These are phyloP conservation scores for Hirtodrosophila histrioides DNA, from an alignment of 2,888 invertebrate genomes.

Conservation along the genomic window DNA sequence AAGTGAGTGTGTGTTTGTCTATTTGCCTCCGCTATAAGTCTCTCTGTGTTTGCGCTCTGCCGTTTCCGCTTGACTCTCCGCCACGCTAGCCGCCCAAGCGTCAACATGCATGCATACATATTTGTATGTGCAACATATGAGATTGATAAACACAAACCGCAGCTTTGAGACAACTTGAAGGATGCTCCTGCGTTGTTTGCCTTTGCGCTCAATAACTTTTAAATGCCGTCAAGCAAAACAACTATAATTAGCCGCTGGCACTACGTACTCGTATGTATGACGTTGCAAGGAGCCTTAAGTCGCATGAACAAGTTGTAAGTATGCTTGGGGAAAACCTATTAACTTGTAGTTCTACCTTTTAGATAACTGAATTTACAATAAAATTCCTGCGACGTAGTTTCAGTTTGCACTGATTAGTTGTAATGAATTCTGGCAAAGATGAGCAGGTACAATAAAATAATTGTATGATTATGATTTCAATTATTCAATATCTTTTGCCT, in stretches of 20 bases:
- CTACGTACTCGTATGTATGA: conserved; percentile 15
- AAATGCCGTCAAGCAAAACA: conserved; percentile 36
- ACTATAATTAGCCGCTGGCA: conserved; percentile 13
- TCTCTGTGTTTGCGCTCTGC: conserved; percentile 43
- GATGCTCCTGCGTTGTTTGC: conserved; percentile 57
- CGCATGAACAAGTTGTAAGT: conserved; percentile 11
- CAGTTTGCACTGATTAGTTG: too few species aligned
- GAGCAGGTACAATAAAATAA: too few species aligned
- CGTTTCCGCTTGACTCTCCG: conserved; percentile 35
- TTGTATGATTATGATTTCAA: too few species aligned
- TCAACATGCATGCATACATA: too few species aligned
- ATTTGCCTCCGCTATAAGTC: conserved; percentile 45
- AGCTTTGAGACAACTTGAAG: conserved; percentile 54
- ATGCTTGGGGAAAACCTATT: conserved; percentile 20
- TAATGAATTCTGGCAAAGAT: too few species aligned
- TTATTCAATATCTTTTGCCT: too few species aligned
- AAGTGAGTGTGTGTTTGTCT: conserved; percentile 20
- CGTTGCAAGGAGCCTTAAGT: conserved; percentile 16
- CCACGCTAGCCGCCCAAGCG: too few species aligned
- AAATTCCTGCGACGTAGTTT: neutral
- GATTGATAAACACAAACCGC: conserved; percentile 60
- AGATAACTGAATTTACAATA: conserved; percentile 13
- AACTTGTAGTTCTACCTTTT: conserved; percentile 2
- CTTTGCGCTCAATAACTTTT: conserved; percentile 67
- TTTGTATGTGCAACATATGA: conserved; percentile 45